Base-by-base conservation (phyloP, 2,888 invertebrate species). In the Branchellion lobata region DNA sequence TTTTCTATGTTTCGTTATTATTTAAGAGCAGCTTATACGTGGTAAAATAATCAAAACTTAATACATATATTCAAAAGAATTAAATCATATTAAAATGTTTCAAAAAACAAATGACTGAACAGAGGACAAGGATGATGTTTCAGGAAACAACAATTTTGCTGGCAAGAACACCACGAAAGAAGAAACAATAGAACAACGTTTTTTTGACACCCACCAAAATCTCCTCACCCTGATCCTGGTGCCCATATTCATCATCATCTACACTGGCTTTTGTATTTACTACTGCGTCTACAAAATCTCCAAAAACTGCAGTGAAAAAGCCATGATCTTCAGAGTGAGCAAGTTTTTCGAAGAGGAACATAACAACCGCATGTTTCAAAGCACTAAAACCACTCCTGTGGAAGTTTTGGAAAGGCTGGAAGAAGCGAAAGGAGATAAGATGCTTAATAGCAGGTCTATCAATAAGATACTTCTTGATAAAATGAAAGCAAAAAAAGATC, bases 401-500 rank as follows among this genome's bases (percentile, higher is more conserved):
- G 21, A 65, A 11, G 5, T n/a, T 65, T 11, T 29, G 65, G 21
- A 65, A 11, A 5, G 5, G 3, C 3, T 29, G 65, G 21, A 8
- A 3, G 29, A 8, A 27, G n/a, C 5, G 3, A 65, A 29, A 8
- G 29, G 65, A 8, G 65, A 65, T 29, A 21, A 65, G 5, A 21
- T n/a, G 3, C 8, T 8, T 18, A 29, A 14, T 31, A 8, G 33
- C 33, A 77, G 31, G 18, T 77, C 77, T 14, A 77, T 77, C 33
- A 77, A 65, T 27, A 57, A 47, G 24, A 77, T 77, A 57, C 53
- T 77, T 61, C 61, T 77, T 31, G 57, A 34, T 51, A 77, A 77
- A 29, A 33, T 77, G 77, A 61, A 34, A 61, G 77, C 57, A 24
- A 47, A 65, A 65, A 24, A 27, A 77, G 11, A 18, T 2, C 31